Conservation (phyloP, 1,140 invertebrate species). For the Papilio helenus region DNA sequence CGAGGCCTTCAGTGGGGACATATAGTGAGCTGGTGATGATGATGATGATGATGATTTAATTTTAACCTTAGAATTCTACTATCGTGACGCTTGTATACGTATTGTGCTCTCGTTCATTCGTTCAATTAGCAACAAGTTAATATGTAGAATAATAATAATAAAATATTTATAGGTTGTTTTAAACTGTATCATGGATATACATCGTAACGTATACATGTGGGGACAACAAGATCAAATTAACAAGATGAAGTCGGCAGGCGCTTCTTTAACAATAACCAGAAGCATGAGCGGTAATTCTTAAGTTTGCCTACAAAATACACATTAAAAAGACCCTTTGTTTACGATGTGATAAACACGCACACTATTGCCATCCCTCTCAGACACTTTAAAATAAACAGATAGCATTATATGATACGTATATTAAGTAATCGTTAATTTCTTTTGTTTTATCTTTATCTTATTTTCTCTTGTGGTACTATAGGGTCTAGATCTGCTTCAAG, state of each 20-base stretch:
- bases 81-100: no score
- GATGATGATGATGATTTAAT: no score
- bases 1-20: no score
- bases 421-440: no score
- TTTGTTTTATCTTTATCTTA: no score
- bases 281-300: constrained; percentile 55
- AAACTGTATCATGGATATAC: constrained; percentile 84
- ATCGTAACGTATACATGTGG: constrained; percentile 88
- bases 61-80: not conserved
- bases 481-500: constrained; percentile 67
- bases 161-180: constrained; percentile 63
- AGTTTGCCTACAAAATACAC: not conserved
- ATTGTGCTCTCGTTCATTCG: no score
- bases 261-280: constrained; percentile 50
- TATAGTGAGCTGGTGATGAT: no score
- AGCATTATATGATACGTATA: no score
- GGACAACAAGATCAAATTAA: constrained; percentile 82
- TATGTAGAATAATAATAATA: not conserved
- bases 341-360: not conserved
- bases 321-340: not conserved
- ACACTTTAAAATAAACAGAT: no score
- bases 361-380: no score
- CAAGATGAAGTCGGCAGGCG: constrained; percentile 52
- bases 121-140: not conserved
- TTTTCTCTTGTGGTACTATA: constrained; percentile 32